A percentile compares a stretch with the other conserved stretches of the same genome.
Conservation (phyloP, 2,797 vertebrate genomes). For the Sebastes reedi region DNA sequence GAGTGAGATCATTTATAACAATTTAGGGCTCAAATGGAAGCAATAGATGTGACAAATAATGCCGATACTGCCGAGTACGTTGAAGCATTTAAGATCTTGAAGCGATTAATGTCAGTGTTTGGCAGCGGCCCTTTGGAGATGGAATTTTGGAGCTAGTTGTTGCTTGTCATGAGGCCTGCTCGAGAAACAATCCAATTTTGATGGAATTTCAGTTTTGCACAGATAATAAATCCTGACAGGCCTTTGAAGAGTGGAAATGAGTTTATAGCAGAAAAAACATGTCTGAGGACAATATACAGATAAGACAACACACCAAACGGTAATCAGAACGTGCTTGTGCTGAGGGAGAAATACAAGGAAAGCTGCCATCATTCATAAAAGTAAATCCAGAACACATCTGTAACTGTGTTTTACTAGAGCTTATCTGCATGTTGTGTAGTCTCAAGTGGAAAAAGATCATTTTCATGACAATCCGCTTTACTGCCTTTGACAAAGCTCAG, state of each 20-base stretch:
- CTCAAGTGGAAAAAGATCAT: slow-evolving; percentile 30
- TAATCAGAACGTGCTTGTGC: slow-evolving; percentile 10
- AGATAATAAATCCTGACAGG: slow-evolving; percentile 53
- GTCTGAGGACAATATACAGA: slow-evolving; percentile 22
- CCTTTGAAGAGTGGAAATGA: slow-evolving; percentile 50
- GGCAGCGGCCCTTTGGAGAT: slow-evolving; percentile 42
- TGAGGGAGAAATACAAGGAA: slow-evolving; percentile 4
- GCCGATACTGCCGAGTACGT: slow-evolving; percentile 31
- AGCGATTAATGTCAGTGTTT: slow-evolving; percentile 68
- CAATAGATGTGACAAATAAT: slow-evolving; percentile 42
- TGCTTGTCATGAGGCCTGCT: slow-evolving; percentile 68
- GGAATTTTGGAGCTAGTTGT: slow-evolving; percentile 73
- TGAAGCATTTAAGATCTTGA: slow-evolving; percentile 60
- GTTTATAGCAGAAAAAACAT: slow-evolving; percentile 24
- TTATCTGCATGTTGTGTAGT: background rate
- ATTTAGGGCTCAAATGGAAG: slow-evolving; percentile 31
- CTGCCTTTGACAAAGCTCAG: slow-evolving; percentile 26
- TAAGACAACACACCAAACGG: slow-evolving; percentile 5
- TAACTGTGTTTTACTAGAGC: slow-evolving; percentile 16
- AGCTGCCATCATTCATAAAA: slow-evolving; percentile 16
- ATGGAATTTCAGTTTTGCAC: slow-evolving; percentile 51
- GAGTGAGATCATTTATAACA: slow-evolving; percentile 21
- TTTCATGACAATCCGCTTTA: slow-evolving; percentile 27
- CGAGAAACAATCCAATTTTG: slow-evolving; percentile 60
- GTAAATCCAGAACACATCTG: slow-evolving; percentile 12